Base-by-base conservation (phyloP, 2,888 invertebrate genomes). In the Sericinus montela region DNA sequence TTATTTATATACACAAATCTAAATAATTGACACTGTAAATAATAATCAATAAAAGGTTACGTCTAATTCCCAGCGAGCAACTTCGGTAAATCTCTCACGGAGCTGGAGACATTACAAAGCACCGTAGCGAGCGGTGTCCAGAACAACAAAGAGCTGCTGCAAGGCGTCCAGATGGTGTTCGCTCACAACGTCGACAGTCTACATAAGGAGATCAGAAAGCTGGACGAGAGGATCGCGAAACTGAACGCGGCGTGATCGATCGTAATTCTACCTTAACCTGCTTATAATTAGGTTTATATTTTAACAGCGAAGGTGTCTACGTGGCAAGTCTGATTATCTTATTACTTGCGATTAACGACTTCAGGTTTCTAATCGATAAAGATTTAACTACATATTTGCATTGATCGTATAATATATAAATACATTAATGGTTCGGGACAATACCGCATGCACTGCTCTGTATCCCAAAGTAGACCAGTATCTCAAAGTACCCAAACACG, bases 61-160 rank as follows among this genome's bases (percentile, higher is more conserved):
- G 19, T 30, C 45, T 10, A 3, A 40, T 37, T 43, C 32, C 13
- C 81, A 97, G 97, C 97, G 51, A 93, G 94, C 58, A 95, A 97
- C 76, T 97, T 97, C 69, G 93, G 94, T 43, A 95, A 94, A 79
- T 94, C 96, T 0, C 83, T 98, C 41, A 92, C 93, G 0, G 96
- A 97, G 73, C 83, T 97, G 32, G 95, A 95, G 73, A 91, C 93
- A 1, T 87, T 94, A 15, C 95, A 97, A 72, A 90, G 91, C 16
- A 92, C 93, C 53, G 93, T 96, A 56, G 86, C 91, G 0, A 86
- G 91, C 5, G 92, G 92, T 9, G 91, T 96, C 7, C 92, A 94
- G n/a, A 93, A 93, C 70, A 96, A 96, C 75, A 94, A 94, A 68
- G 91, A 92, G 19, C 69, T 96, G 3, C 75, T 97, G 10, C 93